Evolutionary conservation across 2,797 vertebrate genomes (phyloP).

Genomic region (Enoplosus armatus): DNA sequence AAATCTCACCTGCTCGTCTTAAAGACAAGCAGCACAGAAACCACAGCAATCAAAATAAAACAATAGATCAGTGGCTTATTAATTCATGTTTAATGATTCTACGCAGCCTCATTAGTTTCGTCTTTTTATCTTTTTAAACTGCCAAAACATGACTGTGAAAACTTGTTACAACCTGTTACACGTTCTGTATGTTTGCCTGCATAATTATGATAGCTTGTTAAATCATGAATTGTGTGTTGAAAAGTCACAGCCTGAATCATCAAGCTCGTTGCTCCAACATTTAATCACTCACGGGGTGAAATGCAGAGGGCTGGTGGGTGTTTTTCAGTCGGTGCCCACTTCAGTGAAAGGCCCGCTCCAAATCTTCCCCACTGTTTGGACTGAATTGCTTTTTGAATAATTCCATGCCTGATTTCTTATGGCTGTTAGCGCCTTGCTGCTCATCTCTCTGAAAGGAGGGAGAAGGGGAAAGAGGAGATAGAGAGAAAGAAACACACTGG

Average conservation of each 20-base stretch:
- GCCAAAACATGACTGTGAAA: too few relatives aligned
- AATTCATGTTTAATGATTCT: background rate
- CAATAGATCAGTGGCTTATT: background rate
- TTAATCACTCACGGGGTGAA: slow-evolving; percentile 47
- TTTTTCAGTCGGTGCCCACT: slow-evolving; percentile 41
- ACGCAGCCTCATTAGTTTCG: background rate
- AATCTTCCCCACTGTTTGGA: slow-evolving; percentile 70
- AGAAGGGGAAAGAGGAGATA: background rate
- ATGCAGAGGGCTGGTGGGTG: slow-evolving; percentile 37
- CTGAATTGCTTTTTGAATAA: slow-evolving; percentile 83
- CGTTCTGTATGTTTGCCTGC: background rate
- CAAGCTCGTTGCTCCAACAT: slow-evolving; percentile 29
- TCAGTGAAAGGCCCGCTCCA: slow-evolving; percentile 53
- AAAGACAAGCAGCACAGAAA: background rate
- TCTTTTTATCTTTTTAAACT: background rate
- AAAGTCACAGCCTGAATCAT: slow-evolving; percentile 17
- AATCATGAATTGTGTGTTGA: slow-evolving; percentile 21
- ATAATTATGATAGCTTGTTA: slow-evolving; percentile 16
- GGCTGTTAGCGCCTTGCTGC: slow-evolving; percentile 73
- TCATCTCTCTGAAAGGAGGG: slow-evolving; percentile 53
- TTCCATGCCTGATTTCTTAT: slow-evolving; percentile 79
- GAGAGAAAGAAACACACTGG: slow-evolving; percentile 20
- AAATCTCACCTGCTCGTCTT: background rate
- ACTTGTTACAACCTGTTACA: too few relatives aligned
- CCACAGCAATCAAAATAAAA: background rate